Base-by-base conservation (phyloP, 2,797 vertebrate genomes). In the Propithecus perrieri region DNA sequence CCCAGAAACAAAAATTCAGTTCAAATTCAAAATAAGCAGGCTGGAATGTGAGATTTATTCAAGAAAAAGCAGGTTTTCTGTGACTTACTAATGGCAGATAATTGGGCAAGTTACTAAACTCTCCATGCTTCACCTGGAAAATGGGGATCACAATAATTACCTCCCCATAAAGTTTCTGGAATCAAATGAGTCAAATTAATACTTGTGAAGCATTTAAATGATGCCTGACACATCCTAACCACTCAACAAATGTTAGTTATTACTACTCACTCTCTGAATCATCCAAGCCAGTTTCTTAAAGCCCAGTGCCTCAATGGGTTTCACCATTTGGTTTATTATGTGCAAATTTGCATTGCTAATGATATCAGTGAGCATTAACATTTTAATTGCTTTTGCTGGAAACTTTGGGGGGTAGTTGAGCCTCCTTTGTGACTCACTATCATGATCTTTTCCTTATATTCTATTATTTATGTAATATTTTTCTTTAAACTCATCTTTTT, bases 111-210 rank as follows among this genome's bases (percentile, higher is more conserved):
- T 61, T 85, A 59, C 24, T 59, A 63, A 95, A 9, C 10, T 72
- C 55, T 55, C 48, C 26, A 20, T 50, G 43, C 33, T 38, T 93
- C 53, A 41, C 43, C 43, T 84, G 5, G 4, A 53, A 86, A 71
- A 65, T 61, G 24, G 24, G 30, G 1, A 35, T 96, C 61, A 79
- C 59, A 55, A 71, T 50, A 48, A 83, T 63, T 20, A 59, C 13
- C 9, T 75, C 22, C 1, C 43, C 43, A 33, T 48, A 38, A 85
- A 65, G 20, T 35, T 95, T 35, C 30, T 57, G 46, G 38, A 95
- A 67, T 85, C 55, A 94, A 61, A 53, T 89, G 46, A 85, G 38
- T 78, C 91, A 55, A 91, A 22, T 78, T 94, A 57, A 94, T 95
- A 30, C 18, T 86, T 83, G 38, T 33, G 61, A 75, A 76, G 10